These are phyloP conservation scores for Tinamus major DNA, from an alignment of 2,797 vertebrate genomes.

Conservation along the genomic window DNA sequence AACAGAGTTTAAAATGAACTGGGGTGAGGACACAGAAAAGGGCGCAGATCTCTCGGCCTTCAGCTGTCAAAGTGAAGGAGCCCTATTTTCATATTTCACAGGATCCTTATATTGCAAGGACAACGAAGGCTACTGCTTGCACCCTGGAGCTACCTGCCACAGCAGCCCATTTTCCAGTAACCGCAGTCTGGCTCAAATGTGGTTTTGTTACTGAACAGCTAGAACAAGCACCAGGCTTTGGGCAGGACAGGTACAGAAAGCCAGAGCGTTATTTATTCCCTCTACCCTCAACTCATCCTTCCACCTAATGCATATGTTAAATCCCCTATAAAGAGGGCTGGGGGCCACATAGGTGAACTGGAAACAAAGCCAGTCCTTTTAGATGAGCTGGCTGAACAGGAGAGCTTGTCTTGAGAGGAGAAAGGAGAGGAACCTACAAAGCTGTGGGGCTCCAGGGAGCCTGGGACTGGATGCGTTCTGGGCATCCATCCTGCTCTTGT, in stretches of 20 bases:
- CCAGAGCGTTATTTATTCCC: not conserved
- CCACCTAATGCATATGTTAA: not conserved
- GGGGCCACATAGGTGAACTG: not conserved
- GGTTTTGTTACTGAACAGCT: not conserved
- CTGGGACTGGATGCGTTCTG: not conserved
- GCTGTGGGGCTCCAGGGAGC: not conserved
- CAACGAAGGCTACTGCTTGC: not conserved
- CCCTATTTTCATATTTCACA: not conserved
- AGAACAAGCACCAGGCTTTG: not conserved
- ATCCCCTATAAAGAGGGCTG: not conserved
- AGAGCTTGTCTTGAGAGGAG: not conserved
- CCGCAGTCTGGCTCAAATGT: not conserved
- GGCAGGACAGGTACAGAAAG: slow-evolving; percentile 3
- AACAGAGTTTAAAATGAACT: not conserved
- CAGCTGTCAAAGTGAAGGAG: not conserved
- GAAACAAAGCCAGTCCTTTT: not conserved
- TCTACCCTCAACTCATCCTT: slow-evolving; percentile 5
- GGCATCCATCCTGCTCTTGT: slow-evolving; percentile 9
- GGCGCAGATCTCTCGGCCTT: not conserved
- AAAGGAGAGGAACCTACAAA: not conserved
- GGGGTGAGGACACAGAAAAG: fast-evolving
- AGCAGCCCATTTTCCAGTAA: not conserved
- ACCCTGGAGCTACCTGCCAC: not conserved
- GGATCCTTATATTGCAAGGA: not conserved
- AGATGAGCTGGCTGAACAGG: not conserved